Evolutionary conservation across 2,797 vertebrate genomes (phyloP).

Genomic region (Smutsia gigantea): DNA sequence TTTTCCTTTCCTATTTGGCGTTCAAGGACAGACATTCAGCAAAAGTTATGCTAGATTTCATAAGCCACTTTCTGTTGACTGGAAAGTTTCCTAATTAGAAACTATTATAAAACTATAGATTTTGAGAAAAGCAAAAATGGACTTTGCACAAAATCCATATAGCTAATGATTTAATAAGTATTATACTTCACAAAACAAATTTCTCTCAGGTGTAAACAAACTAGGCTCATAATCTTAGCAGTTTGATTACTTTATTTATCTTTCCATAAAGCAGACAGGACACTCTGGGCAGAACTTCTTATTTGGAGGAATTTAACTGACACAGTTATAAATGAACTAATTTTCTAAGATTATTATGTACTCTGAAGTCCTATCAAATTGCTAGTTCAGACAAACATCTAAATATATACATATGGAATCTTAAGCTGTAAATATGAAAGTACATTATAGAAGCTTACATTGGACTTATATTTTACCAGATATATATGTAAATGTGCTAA

Average conservation of each 20-base stretch:
- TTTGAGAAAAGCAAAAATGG: conserved; percentile 51
- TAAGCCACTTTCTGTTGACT: conserved; percentile 16
- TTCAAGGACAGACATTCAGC: background rate
- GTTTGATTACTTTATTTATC: conserved; percentile 54
- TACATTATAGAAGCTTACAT: background rate
- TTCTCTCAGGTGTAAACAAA: conserved; percentile 52
- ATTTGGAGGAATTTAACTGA: background rate
- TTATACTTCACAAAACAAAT: conserved; percentile 52
- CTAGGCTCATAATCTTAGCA: conserved; percentile 38
- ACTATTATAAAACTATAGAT: conserved; percentile 32
- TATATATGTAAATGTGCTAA: background rate
- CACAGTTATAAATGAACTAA: conserved; percentile 11
- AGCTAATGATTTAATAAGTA: conserved; percentile 23
- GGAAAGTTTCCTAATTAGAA: background rate
- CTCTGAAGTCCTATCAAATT: background rate
- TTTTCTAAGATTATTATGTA: conserved; percentile 36
- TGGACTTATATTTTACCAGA: background rate
- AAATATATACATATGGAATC: background rate
- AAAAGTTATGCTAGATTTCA: conserved; percentile 20
- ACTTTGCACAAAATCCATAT: conserved; percentile 27
- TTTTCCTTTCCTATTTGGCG: conserved; percentile 36
- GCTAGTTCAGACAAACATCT: background rate
- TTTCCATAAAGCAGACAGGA: conserved; percentile 43
- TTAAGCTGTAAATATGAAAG: background rate
- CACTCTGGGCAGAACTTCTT: conserved; percentile 31